phyloP scores from a whole-genome alignment of 2,113 vertebrate genomes.

The Aptenodytes patagonicus region DNA sequence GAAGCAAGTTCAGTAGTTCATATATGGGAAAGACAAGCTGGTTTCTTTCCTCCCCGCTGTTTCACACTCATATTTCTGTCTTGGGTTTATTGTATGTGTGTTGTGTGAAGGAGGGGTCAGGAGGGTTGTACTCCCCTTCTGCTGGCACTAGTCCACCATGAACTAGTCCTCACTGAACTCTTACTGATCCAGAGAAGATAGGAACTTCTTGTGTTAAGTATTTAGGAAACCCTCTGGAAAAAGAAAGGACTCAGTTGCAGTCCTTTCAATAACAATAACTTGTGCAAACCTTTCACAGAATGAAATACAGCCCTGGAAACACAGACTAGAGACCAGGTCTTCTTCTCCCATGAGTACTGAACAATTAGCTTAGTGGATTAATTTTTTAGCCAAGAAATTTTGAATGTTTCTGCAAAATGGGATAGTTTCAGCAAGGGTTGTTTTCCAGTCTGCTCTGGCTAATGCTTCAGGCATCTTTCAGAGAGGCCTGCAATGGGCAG shows the following conservation, averaged over 20 bases:
- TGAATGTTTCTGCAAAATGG: neutral
- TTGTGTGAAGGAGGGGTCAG: neutral
- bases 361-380: neutral
- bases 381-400: neutral
- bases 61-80: neutral
- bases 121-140: neutral
- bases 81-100: neutral
- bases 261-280: neutral
- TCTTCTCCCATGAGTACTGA: neutral
- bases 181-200: neutral
- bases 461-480: neutral
- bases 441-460: neutral
- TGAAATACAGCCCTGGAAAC: neutral
- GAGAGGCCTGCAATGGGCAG: neutral
- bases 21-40: neutral
- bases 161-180: neutral
- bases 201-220: neutral
- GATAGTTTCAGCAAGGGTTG: neutral
- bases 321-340: neutral
- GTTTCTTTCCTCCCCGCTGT: neutral
- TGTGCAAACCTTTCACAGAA: neutral
- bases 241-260: neutral
- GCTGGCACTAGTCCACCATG: neutral
- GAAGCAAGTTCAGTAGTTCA: neutral
- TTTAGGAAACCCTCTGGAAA: neutral